Evolutionary conservation across 2,888 invertebrate species (phyloP).

Genomic region (Agapostemon virescens): DNA sequence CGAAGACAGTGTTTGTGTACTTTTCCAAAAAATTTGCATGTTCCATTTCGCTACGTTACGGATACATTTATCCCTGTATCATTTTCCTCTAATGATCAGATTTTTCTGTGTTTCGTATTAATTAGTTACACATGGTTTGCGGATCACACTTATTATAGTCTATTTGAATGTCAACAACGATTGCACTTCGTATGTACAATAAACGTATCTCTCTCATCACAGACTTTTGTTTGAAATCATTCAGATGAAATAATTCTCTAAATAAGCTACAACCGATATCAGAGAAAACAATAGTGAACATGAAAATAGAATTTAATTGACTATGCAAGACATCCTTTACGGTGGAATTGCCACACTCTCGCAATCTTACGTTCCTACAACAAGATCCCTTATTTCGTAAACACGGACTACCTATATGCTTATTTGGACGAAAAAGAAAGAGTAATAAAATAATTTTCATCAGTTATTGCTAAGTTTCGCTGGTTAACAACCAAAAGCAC

Average conservation of each 20-base stretch:
- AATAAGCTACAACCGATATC: background rate
- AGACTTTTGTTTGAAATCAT: conserved; percentile 28
- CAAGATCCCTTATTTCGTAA: background rate
- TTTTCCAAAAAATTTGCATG: background rate
- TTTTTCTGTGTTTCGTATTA: background rate
- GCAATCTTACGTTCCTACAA: background rate
- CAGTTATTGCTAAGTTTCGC: background rate
- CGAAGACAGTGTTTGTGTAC: conserved; percentile 13
- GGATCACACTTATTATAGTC: conserved; percentile 54
- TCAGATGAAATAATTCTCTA: background rate
- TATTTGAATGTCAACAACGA: conserved; percentile 45
- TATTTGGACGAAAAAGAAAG: background rate
- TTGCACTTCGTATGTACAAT: conserved; percentile 14
- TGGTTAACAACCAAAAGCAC: background rate
- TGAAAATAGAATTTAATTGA: background rate
- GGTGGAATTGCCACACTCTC: background rate
- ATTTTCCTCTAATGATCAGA: background rate
- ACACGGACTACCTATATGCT: background rate
- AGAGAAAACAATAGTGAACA: background rate
- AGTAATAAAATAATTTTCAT: background rate
- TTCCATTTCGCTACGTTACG: background rate
- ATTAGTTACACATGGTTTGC: conserved; percentile 26
- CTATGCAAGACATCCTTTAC: background rate
- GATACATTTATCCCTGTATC: background rate
- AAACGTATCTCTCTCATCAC: conserved; percentile 29